Evolutionary conservation across 2,888 invertebrate species (phyloP), one percentile per base, ranked within the genome.

Genomic region (Clostera curtula): DNA sequence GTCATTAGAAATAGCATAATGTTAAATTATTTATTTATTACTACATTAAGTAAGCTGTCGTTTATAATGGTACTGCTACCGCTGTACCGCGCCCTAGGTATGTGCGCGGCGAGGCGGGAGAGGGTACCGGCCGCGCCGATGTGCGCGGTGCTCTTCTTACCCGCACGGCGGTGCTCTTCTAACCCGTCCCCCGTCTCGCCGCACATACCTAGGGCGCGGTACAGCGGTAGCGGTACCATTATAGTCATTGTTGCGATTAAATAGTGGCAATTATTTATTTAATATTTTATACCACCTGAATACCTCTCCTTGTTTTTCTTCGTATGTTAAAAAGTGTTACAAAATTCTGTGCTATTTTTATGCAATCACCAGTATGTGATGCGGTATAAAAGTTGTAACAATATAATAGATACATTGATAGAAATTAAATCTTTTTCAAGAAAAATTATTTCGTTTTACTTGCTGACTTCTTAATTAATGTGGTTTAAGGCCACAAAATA

Each of bases 1-100:
- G 83, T 83, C 83, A 83, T 80, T 83, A 83, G 83, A 73, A 66
- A 76, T 82, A 82, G n/a, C n/a, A n/a, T n/a, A n/a, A n/a, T n/a
- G n/a, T n/a, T n/a, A 71, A 74, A 72, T 69, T 79, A 80, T 83
- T 83, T 79, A 77, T 82, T 56, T 79, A 77, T 61, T 59, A n/a
- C n/a, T n/a, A n/a, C n/a, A n/a, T n/a, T n/a, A n/a, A n/a, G n/a
- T 75, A 71, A 73, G 74, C 53, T 56, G 42, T 62, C 49, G 47
- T 51, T 62, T 54, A n/a, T n/a, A n/a, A n/a, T n/a, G n/a, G n/a
- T n/a, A n/a, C n/a, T n/a, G n/a, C n/a, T n/a, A n/a, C n/a, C n/a
- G n/a, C n/a, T n/a, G n/a, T n/a, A n/a, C n/a, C n/a, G n/a, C n/a
- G n/a, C n/a, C n/a, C n/a, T n/a, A n/a, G n/a, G n/a, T n/a, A n/a